A percentile compares a stretch with the other conserved stretches of the same genome.
phyloP scores from a whole-genome alignment of 1,140 invertebrate genomes.

The Macrobrachium rosenbergii region DNA sequence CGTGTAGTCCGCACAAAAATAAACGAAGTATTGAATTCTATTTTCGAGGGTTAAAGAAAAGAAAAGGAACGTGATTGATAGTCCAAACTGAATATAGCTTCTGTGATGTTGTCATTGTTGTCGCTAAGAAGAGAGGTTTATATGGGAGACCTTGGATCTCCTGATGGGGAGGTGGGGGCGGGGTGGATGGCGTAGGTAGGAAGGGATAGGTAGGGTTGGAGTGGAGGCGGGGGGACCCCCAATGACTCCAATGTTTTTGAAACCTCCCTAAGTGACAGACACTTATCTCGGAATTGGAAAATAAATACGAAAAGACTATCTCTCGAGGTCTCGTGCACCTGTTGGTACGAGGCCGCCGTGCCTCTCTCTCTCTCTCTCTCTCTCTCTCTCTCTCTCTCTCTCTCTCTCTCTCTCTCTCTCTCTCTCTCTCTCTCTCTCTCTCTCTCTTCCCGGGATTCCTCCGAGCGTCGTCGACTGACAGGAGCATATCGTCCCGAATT shows the following conservation, averaged over 20 bases:
- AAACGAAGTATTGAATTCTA: no score
- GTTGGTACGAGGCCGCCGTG: constrained; percentile 11
- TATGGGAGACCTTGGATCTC: no score
- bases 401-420: background rate
- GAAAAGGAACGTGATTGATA: no score
- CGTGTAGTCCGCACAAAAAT: no score
- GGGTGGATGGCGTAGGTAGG: background rate
- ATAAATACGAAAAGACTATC: constrained; percentile 4
- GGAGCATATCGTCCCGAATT: constrained; percentile 18
- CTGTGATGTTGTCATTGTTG: background rate
- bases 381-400: background rate
- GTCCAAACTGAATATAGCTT: no score
- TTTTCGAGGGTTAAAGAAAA: no score
- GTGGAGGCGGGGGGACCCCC: background rate
- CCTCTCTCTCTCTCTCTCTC: background rate
- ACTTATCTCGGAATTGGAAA: constrained; percentile 12
- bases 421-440: background rate
- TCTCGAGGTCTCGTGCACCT: constrained; percentile 10
- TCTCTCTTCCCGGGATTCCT: background rate
- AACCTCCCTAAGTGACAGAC: no score
- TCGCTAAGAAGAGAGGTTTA: background rate
- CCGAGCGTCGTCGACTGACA: background rate
- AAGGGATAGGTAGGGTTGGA: background rate
- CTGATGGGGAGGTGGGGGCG: background rate
- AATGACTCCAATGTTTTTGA: background rate